Conservation (phyloP, 2,888 invertebrate species). For the Cephus pygmeus region DNA sequence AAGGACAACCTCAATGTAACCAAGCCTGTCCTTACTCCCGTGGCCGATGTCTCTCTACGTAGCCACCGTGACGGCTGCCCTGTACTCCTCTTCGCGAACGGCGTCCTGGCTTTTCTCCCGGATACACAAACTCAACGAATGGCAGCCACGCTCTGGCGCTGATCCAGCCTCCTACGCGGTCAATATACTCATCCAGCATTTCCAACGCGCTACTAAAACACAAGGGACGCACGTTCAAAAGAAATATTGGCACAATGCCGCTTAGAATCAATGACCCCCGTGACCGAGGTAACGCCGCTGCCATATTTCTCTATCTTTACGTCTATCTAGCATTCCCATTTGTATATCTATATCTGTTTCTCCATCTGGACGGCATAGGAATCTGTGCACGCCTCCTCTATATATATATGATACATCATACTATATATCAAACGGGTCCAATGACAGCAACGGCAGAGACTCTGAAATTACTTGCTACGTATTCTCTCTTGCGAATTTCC, state of each 20-base stretch:
- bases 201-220: conserved; percentile 27
- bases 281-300: not conserved
- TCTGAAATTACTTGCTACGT: not conserved
- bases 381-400: not conserved
- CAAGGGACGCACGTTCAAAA: conserved; percentile 21
- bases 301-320: not conserved
- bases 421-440: not conserved
- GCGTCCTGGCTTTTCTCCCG: not conserved
- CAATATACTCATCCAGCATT: conserved; percentile 60
- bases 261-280: conserved; percentile 56
- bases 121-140: conserved; percentile 8
- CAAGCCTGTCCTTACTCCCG: not conserved
- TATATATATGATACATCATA: not conserved
- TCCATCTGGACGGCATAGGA: not conserved
- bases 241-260: conserved; percentile 55
- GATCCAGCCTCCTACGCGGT: conserved; percentile 58
- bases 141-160: conserved; percentile 42
- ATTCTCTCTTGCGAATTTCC: not conserved
- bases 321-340: not conserved
- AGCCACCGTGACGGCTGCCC: not conserved
- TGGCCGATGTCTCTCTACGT: not conserved
- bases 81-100: not conserved
- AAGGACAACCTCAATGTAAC: not conserved
- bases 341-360: not conserved
- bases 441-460: not conserved